Evolutionary conservation across 2,797 vertebrate species (phyloP).

Genomic region (Acestrorhynchus altus): DNA sequence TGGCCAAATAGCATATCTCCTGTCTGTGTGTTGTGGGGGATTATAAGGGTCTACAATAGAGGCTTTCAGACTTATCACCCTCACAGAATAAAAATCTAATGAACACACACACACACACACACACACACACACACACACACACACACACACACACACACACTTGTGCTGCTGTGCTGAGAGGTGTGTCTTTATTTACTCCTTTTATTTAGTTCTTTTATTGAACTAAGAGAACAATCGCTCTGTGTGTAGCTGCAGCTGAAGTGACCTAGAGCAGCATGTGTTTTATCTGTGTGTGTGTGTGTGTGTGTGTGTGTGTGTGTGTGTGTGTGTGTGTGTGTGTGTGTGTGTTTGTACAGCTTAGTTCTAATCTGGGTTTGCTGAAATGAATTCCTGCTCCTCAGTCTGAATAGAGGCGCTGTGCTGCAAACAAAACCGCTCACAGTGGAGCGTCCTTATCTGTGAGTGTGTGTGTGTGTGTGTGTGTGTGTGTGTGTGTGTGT

Average conservation of each 20-base stretch:
- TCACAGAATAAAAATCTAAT: neutral
- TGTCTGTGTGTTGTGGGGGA: neutral
- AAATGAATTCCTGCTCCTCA: no score
- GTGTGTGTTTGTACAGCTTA: neutral
- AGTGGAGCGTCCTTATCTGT: neutral
- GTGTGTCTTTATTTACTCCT: neutral
- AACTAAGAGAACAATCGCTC: neutral
- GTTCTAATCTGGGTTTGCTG: no score
- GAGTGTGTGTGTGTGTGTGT: slow-evolving; percentile 10
- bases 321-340: slow-evolving; percentile 35
- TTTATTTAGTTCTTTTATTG: neutral
- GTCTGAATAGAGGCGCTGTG: no score
- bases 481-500: slow-evolving; percentile 17
- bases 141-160: neutral
- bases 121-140: slow-evolving; percentile 1
- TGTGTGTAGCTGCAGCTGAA: no score
- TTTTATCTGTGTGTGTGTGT: no score
- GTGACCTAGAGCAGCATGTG: no score
- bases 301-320: neutral
- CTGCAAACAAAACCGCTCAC: no score
- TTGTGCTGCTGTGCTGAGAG: neutral
- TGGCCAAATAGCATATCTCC: no score
- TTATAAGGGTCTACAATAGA: neutral
- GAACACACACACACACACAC: neutral
- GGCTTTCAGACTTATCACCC: neutral